These are phyloP conservation scores for Panagrolaimus sp. DNA, from an alignment of 1,140 invertebrate species.

Conservation along the genomic window DNA sequence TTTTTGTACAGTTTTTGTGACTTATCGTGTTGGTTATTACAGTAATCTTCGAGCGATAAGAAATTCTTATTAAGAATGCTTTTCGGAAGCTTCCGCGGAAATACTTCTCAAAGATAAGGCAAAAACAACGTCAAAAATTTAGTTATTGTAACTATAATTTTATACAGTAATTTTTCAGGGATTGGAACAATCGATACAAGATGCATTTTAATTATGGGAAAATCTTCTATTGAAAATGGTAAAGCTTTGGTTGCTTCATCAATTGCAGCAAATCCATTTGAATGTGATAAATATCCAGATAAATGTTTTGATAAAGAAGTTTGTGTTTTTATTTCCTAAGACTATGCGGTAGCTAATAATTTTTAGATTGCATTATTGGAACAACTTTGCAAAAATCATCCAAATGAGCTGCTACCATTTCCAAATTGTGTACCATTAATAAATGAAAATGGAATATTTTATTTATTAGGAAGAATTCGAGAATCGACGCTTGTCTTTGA, in stretches of 20 bases:
- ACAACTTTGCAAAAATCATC: neutral
- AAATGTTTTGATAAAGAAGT: neutral
- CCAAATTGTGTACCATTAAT: neutral
- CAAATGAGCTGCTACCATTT: neutral
- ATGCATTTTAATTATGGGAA: neutral
- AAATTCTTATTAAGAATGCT: no score
- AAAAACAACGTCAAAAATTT: no score
- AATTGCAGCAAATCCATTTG: constrained; percentile 1
- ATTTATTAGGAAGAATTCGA: neutral
- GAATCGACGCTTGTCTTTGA: neutral
- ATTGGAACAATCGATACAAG: neutral
- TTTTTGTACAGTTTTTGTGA: no score
- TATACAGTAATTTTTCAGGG: no score
- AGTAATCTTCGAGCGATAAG: no score
- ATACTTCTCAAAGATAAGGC: no score
- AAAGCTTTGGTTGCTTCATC: neutral
- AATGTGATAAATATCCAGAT: neutral
- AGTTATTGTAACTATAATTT: no score
- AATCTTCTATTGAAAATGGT: neutral
- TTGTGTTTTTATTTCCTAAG: neutral
- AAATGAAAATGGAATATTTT: neutral
- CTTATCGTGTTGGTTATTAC: no score
- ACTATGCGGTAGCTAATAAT: no score
- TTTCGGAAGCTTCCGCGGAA: no score
- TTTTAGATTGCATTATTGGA: neutral